Base-by-base conservation (phyloP, 2,888 invertebrate species). In the Sceliomorpha sp. region DNA sequence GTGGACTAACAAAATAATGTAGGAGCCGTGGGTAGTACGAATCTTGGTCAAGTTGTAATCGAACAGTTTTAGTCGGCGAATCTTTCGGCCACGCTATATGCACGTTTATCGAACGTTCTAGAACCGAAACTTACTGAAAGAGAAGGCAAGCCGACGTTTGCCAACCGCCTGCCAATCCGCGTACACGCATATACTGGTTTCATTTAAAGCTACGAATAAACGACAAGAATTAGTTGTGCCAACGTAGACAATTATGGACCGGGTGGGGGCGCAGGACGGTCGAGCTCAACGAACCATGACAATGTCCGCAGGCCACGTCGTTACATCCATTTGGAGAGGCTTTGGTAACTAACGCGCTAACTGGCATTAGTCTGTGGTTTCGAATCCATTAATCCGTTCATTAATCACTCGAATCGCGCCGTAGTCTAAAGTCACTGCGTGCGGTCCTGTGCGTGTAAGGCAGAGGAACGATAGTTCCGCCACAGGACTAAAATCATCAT, bases 331-430 rank as follows among this genome's bases (percentile, higher is more conserved):
- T 67, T 59, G 58, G 47, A 66, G 64, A 66, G 64, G 64, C 64
- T 58, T 53, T 42, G 63, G 62, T 59, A 72, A 70, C 70, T 72
- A 72, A 67, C 70, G 70, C 67, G 79, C 77, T 75, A 80, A 80
- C 75, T 76, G 77, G 77, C 79, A 80, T 80, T 79, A 82, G 78
- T 78, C 74, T 68, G 78, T 72, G 81, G 80, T 77, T 79, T 80
- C 79, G 75, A 78, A 81, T 81, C 81, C 78, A 80, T 81, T 81
- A 82, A 82, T 82, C 80, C 77, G 51, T 76, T 73, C 77, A 79
- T 80, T 82, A 79, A 80, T 82, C 79, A 82, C 74, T 71, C 58
- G 76, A 59, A 66, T 66, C 44, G 58, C 29, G 36, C 48, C 42
- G 39, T 55, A 48, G 62, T 55, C 63, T 47, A 44, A 69, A 59